These are phyloP conservation scores for Sebastes umbrosus DNA, from an alignment of 2,797 vertebrate genomes.

Conservation along the genomic window DNA sequence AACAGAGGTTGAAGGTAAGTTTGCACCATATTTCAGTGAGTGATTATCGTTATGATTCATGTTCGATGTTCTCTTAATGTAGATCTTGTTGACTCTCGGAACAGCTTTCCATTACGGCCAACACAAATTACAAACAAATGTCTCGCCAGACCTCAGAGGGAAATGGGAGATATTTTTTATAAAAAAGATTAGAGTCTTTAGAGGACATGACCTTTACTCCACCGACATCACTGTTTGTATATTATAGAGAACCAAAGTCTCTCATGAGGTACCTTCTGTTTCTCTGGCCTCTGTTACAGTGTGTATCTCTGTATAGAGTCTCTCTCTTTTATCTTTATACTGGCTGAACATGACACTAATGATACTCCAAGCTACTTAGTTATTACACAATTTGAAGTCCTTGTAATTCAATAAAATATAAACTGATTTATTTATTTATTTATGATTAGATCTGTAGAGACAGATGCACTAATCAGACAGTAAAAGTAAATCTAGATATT, in stretches of 20 bases:
- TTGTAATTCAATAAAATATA: neutral
- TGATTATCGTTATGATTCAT: neutral
- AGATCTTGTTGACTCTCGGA: neutral
- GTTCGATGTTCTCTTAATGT: neutral
- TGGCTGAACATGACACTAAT: neutral
- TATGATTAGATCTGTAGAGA: neutral
- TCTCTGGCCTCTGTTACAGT: neutral
- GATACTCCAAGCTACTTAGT: neutral
- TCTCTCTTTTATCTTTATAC: neutral
- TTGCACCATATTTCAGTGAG: neutral
- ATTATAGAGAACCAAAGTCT: neutral
- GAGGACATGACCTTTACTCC: neutral
- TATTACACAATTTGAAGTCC: neutral
- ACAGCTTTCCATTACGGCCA: neutral
- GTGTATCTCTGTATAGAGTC: neutral
- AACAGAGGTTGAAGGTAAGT: neutral
- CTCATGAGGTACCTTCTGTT: neutral
- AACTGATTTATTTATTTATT: neutral
- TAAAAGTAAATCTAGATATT: no score
- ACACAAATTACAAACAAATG: neutral
- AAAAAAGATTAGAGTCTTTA: neutral
- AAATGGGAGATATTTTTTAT: neutral
- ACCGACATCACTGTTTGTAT: neutral
- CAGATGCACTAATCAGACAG: neutral
- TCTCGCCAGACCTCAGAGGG: neutral